Evolutionary conservation across 1,140 invertebrate species (phyloP), one percentile per base, ranked within the genome.

Genomic region (Bombus superbus): DNA sequence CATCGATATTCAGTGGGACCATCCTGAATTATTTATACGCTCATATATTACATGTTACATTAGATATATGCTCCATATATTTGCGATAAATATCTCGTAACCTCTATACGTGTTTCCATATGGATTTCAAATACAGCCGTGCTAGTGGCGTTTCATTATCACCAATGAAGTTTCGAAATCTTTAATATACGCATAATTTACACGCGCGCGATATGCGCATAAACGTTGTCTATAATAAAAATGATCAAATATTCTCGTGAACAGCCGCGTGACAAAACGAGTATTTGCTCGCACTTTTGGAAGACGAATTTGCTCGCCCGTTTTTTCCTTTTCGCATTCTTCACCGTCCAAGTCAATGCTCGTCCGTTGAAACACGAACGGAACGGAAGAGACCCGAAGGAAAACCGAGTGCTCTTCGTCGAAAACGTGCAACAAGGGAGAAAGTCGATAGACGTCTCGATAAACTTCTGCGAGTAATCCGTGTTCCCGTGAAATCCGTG

Each of bases 401-500:
- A 5, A 69, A 18, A 47, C 25, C 28, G 42, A 79, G 22, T 6
- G 15, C 42, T 68, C 38, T 57, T 35, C 69, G 25, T 32, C 13
- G 11, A n/a, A 28, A 10, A 35, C 35, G 11, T 47, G 42, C 62
- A 74, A 40, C 47, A 5, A 71, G 64, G n/a, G 57, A 3, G 75
- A 78, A 78, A 71, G 47, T 83, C 72, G 59, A 76, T 53, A n/a
- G 47, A 53, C 47, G 32, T 71, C 35, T 66, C 59, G 59, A 76
- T 53, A 40, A 68, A 69, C 75, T 32, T 15, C 3, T 5, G 25
- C 53, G 40, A 73, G 57, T 40, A 64, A 53, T 13, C 44, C 32
- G 22, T 15, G 72, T 57, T 22, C 28, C 38, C 25, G 66, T 53
- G 83, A 73, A 85, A 80, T 85, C 40, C 68, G 76, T 62, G 57